Conservation (phyloP, 1,140 invertebrate genomes). For the Nebria ingens region DNA sequence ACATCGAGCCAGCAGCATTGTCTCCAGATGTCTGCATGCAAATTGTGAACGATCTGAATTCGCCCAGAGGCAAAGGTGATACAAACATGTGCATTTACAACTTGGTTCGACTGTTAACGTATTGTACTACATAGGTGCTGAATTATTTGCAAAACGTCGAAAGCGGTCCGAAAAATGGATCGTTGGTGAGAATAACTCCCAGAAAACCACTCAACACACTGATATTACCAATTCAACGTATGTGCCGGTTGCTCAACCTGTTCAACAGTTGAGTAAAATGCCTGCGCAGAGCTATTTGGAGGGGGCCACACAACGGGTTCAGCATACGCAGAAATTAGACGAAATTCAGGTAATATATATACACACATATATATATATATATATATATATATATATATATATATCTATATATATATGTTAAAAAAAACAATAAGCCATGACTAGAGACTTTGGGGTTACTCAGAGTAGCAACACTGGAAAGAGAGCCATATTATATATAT, state of each 20-base stretch:
- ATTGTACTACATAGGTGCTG: conserved; percentile 48
- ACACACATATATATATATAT: not conserved
- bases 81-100: not conserved
- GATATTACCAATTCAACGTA: conserved; percentile 34
- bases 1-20: conserved; percentile 49
- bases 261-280: conserved; percentile 28
- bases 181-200: conserved; percentile 57
- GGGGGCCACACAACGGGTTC: conserved; percentile 34
- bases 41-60: conserved; percentile 65
- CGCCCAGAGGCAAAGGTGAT: conserved; percentile 65
- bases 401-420: not conserved
- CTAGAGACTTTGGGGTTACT: too few species aligned
- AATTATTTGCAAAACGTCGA: conserved; percentile 77
- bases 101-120: conserved; percentile 8
- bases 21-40: conserved; percentile 61
- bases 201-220: conserved; percentile 20
- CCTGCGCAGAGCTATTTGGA: conserved; percentile 36
- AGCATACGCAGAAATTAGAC: conserved; percentile 42
- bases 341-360: conserved; percentile 39
- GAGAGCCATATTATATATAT: conserved; percentile 7
- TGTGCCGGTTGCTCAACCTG: conserved; percentile 30
- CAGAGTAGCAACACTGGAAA: too few species aligned
- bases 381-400: not conserved
- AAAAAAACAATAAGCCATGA: too few species aligned
- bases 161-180: conserved; percentile 81